phyloP scores from a whole-genome alignment of 2,113 vertebrate genomes.

The Cyphomyrus plagiostoma region DNA sequence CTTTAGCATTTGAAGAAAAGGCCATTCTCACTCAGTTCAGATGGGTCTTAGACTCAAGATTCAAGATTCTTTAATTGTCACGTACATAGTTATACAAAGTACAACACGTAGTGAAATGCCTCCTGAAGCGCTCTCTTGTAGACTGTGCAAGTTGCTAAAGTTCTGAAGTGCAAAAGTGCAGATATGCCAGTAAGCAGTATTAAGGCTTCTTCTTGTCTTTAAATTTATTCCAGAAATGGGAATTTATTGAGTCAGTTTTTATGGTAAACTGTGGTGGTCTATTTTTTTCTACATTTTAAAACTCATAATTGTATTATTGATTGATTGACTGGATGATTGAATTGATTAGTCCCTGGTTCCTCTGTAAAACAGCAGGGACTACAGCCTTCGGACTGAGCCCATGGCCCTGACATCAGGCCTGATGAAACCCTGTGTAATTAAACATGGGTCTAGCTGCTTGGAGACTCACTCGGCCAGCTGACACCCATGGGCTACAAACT shows the following conservation, averaged over 20 bases:
- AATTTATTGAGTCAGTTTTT: not conserved
- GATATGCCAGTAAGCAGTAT: not conserved
- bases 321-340: not conserved
- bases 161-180: too few species aligned
- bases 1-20: constrained; percentile 31
- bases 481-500: constrained; percentile 6
- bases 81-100: too few species aligned
- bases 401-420: not conserved
- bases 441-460: not conserved
- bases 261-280: not conserved
- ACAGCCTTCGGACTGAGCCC: not conserved
- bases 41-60: not conserved
- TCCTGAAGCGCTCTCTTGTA: too few species aligned
- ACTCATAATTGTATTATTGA: not conserved
- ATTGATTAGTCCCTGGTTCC: not conserved
- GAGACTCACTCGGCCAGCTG: not conserved
- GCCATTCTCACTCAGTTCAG: not conserved
- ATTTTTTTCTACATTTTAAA: not conserved
- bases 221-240: not conserved
- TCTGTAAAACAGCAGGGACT: not conserved
- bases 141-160: too few species aligned
- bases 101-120: too few species aligned
- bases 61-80: too few species aligned
- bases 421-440: constrained; percentile 19
- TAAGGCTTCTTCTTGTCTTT: not conserved